Evolutionary conservation across 1,140 invertebrate species (phyloP).

Genomic region (Saccostrea cuccullata): DNA sequence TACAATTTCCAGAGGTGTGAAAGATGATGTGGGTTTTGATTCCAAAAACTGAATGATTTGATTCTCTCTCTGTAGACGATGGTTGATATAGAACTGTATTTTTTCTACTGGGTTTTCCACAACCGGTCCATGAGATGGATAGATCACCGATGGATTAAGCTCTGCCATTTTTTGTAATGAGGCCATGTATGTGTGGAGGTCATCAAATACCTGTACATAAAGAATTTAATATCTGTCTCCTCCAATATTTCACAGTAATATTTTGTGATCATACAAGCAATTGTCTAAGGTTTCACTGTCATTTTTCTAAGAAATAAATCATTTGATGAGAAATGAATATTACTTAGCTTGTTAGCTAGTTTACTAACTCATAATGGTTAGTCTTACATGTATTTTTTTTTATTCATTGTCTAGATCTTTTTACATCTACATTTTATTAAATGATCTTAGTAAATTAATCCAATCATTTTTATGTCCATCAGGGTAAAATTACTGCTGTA

Average conservation of each 20-base stretch:
- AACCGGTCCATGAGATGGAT: conserved; percentile 88
- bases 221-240: not conserved
- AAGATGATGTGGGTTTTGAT: conserved; percentile 62
- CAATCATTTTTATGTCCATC: no score
- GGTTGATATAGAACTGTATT: conserved; percentile 92
- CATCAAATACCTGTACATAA: conserved; percentile 81
- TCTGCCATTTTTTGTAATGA: conserved; percentile 90
- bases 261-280: no score
- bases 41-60: conserved; percentile 89
- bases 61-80: conserved; percentile 87
- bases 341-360: no score
- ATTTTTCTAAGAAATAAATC: no score
- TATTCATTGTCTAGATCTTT: no score
- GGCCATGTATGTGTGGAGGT: conserved; percentile 92
- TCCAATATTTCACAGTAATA: not conserved
- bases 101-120: conserved; percentile 83
- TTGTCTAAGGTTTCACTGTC: no score
- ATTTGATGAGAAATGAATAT: no score
- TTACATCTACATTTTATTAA: no score
- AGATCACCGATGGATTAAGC: conserved; percentile 88
- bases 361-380: no score
- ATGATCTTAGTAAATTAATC: no score
- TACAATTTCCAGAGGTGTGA: conserved; percentile 89
- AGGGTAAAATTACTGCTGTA: no score
- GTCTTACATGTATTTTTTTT: no score